These are phyloP conservation scores for Xylota segnis DNA, from an alignment of 2,888 invertebrate genomes.

Conservation along the genomic window DNA sequence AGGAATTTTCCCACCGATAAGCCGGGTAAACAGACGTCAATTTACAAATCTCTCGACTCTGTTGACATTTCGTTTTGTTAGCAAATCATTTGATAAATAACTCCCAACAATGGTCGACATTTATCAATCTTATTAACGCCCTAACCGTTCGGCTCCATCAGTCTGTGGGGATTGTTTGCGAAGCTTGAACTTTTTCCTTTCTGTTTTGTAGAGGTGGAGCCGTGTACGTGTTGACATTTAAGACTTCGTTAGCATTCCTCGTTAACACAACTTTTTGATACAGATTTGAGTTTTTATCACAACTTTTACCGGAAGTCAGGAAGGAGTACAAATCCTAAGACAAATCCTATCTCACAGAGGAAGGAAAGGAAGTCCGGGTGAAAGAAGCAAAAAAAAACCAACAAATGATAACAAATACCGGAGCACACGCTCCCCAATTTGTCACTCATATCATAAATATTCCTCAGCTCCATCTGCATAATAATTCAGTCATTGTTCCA, in stretches of 20 bases:
- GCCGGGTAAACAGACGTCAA: neutral
- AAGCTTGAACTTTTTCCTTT: slow-evolving; percentile 11
- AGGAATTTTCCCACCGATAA: neutral
- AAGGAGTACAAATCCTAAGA: neutral
- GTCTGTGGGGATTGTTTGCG: neutral
- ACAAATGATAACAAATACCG: slow-evolving; percentile 30
- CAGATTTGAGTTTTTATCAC: neutral
- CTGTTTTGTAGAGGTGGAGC: slow-evolving; percentile 25
- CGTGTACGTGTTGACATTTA: slow-evolving; percentile 22
- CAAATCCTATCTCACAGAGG: neutral
- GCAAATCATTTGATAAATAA: neutral
- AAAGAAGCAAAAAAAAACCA: neutral
- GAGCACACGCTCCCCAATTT: slow-evolving; percentile 59
- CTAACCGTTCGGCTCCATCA: neutral
- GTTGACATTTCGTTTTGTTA: slow-evolving; percentile 10
- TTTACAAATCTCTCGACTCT: neutral
- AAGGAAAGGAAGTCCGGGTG: too few species aligned
- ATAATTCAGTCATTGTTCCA: slow-evolving; percentile 71
- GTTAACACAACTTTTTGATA: neutral
- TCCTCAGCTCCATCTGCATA: slow-evolving; percentile 56
- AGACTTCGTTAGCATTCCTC: slow-evolving; percentile 17
- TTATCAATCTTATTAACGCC: slow-evolving; percentile 21
- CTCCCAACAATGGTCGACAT: slow-evolving; percentile 7
- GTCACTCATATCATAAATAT: slow-evolving; percentile 66
- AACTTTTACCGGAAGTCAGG: neutral